phyloP scores from a whole-genome alignment of 2,113 vertebrate species.

The Bubo scandiacus region DNA sequence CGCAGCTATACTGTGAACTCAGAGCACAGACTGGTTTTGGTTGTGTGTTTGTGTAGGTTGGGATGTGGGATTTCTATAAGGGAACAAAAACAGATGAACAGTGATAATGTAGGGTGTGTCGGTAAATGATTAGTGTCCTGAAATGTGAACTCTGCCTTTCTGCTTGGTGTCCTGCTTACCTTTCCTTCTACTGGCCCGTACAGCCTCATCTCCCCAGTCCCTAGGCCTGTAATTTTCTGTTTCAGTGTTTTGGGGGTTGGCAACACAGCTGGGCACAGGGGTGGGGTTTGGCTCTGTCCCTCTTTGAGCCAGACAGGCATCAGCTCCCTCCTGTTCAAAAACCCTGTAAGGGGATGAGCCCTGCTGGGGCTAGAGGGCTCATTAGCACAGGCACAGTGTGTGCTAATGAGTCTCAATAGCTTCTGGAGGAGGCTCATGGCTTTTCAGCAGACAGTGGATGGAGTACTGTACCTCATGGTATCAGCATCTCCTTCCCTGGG shows the following conservation, averaged over 20 bases:
- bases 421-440: background rate
- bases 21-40: background rate
- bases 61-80: accelerated
- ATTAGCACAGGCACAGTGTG: background rate
- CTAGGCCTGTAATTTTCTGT: background rate
- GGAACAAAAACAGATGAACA: background rate
- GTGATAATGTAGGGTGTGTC: background rate
- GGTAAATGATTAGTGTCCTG: background rate
- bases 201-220: background rate
- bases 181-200: background rate
- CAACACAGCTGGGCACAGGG: background rate
- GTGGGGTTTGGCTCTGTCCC: background rate
- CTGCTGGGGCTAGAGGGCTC: background rate
- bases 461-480: background rate
- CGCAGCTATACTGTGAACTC: background rate
- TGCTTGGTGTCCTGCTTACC: background rate
- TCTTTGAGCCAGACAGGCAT: background rate
- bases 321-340: background rate
- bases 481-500: background rate
- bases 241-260: background rate
- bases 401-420: background rate
- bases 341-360: background rate
- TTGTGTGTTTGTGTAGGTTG: background rate
- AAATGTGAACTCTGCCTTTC: background rate
- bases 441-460: background rate